Conservation (phyloP, 2,888 invertebrate species). For the Ochlodes sylvanus region DNA sequence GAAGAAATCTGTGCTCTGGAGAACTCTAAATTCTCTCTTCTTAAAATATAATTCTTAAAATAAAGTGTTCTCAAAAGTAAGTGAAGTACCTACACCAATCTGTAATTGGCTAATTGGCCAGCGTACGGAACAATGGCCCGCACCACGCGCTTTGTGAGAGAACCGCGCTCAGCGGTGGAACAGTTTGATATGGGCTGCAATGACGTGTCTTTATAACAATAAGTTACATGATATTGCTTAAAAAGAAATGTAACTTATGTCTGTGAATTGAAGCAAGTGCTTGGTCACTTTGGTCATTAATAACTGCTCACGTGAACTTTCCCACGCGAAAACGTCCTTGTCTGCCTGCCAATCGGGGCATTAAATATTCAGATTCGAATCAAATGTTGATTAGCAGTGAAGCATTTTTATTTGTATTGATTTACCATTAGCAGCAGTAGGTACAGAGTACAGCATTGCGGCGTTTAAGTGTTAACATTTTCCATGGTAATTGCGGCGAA, state of each 20-base stretch:
- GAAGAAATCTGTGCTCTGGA: no score
- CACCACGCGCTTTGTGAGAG: no score
- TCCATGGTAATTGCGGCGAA: background rate
- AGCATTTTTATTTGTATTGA: slow-evolving; percentile 13
- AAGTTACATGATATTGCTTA: no score
- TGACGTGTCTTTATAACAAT: no score
- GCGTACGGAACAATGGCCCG: no score
- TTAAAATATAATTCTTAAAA: no score
- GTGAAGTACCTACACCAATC: no score
- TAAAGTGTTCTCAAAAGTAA: no score
- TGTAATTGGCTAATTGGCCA: no score
- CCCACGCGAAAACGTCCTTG: background rate
- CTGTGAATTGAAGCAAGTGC: background rate
- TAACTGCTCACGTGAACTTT: slow-evolving; percentile 10
- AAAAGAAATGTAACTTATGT: background rate
- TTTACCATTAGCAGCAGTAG: background rate
- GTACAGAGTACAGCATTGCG: slow-evolving; percentile 27
- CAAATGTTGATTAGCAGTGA: slow-evolving; percentile 21
- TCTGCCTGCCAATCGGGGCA: background rate
- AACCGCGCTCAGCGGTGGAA: no score
- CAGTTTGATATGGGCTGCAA: no score
- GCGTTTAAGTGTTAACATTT: background rate
- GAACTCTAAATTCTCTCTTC: no score
- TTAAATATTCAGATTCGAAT: slow-evolving; percentile 45
- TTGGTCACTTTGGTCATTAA: background rate